These are phyloP conservation scores for Paracentrotus lividus DNA, from an alignment of 53 echinoderm and acorn worm species.

Conservation along the genomic window DNA sequence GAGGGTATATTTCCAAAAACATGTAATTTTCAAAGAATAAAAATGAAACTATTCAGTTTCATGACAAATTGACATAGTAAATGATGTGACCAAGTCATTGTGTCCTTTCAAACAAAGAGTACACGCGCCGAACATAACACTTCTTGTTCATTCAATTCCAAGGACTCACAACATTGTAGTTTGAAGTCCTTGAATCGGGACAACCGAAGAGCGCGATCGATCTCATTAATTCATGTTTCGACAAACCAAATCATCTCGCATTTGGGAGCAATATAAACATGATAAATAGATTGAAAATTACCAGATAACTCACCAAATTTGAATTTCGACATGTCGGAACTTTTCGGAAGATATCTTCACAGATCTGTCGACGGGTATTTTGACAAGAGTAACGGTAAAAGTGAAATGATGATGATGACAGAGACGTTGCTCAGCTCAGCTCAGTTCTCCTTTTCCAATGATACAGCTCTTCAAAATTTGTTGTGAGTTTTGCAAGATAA, in stretches of 20 bases:
- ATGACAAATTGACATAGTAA: too few relatives aligned
- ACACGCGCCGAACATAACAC: too few relatives aligned
- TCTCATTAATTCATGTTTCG: not conserved
- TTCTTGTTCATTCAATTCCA: not conserved
- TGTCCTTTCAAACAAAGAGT: conserved; percentile 3
- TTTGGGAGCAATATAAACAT: not conserved
- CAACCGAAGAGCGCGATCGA: not conserved
- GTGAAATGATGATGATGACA: not conserved
- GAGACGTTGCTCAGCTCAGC: not conserved
- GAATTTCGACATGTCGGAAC: not conserved
- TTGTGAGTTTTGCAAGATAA: not conserved
- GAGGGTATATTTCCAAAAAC: too few relatives aligned
- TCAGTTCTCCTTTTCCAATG: not conserved
- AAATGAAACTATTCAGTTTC: too few relatives aligned
- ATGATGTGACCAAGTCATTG: not conserved
- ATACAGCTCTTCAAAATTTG: not conserved
- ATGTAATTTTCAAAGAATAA: too few relatives aligned
- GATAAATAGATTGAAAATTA: not conserved
- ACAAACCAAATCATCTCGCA: not conserved
- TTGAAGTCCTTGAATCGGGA: conserved; percentile 40
- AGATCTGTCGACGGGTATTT: not conserved
- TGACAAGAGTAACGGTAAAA: too few relatives aligned
- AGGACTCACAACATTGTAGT: conserved; percentile 46
- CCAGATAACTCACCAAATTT: conserved; percentile 3
- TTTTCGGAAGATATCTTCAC: not conserved